Conservation (phyloP, 1,140 invertebrate genomes). For the Littorina saxatilis region DNA sequence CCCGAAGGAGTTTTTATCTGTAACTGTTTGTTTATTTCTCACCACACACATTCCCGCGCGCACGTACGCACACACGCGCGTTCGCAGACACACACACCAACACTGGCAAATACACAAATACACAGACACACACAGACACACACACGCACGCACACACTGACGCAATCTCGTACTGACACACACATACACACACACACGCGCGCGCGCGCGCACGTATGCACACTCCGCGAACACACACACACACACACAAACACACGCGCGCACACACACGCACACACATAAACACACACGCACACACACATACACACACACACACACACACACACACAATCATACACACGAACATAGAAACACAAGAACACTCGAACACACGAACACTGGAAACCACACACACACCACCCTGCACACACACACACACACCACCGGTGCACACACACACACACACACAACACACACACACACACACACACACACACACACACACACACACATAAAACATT, state of each 20-base stretch:
- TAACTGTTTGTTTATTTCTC: too few relatives aligned
- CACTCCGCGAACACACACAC: not conserved
- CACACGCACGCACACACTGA: not conserved
- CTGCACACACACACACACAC: constrained; percentile 8
- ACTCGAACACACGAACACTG: too few relatives aligned
- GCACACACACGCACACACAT: too few relatives aligned
- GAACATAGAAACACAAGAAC: too few relatives aligned
- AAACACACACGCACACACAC: not conserved
- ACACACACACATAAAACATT: too few relatives aligned
- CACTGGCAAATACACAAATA: constrained; percentile 18
- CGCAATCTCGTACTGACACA: not conserved
- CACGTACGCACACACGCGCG: not conserved
- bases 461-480: constrained; percentile 7
- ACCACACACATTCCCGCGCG: not conserved
- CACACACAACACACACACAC: constrained; percentile 19
- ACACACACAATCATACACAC: too few relatives aligned
- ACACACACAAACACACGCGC: too few relatives aligned
- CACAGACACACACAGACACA: constrained; percentile 20
- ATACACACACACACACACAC: not conserved
- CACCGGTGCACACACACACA: too few relatives aligned
- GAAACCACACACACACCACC: not conserved
- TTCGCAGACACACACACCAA: not conserved
- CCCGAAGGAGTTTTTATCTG: too few relatives aligned
- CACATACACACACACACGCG: not conserved
- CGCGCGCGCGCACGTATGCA: not conserved